These are phyloP conservation scores for Phoronis australis DNA, from an alignment of 2,888 invertebrate genomes.

Conservation along the genomic window DNA sequence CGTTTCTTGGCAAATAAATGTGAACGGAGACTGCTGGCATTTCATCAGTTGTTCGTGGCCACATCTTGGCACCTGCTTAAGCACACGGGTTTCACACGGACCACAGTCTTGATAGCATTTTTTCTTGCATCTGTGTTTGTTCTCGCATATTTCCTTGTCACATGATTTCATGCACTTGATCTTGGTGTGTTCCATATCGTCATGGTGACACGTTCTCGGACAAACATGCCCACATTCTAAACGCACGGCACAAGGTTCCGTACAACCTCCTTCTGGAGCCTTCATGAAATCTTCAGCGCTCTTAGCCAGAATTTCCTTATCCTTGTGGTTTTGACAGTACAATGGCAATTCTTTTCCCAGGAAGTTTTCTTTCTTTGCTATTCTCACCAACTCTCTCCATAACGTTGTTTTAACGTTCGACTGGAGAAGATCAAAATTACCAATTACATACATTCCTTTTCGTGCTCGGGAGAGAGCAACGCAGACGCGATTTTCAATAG, in stretches of 20 bases:
- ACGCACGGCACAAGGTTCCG: constrained; percentile 56
- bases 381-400: constrained; percentile 24
- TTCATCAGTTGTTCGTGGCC: constrained; percentile 17
- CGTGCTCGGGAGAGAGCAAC: constrained; percentile 28
- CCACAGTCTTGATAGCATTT: constrained; percentile 24
- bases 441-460: constrained; percentile 24
- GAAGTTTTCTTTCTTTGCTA: constrained; percentile 55
- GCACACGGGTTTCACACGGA: constrained; percentile 15
- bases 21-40: constrained; percentile 11
- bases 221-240: constrained; percentile 65
- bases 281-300: constrained; percentile 19
- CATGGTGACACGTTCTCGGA: constrained; percentile 60
- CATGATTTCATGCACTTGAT: constrained; percentile 41
- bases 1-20: constrained; percentile 22
- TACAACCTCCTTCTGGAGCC: constrained; percentile 59
- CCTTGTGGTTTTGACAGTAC: constrained; percentile 17
- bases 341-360: constrained; percentile 12
- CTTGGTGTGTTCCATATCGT: constrained; percentile 57
- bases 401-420: constrained; percentile 22
- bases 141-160: constrained; percentile 15
- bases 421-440: constrained; percentile 46
- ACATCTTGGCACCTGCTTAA: constrained; percentile 19
- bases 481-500: constrained; percentile 24
- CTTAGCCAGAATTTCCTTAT: constrained; percentile 8
- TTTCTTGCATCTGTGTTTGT: constrained; percentile 21